phyloP scores from a whole-genome alignment of 2,888 invertebrate species.

The Erebia epiphron region DNA sequence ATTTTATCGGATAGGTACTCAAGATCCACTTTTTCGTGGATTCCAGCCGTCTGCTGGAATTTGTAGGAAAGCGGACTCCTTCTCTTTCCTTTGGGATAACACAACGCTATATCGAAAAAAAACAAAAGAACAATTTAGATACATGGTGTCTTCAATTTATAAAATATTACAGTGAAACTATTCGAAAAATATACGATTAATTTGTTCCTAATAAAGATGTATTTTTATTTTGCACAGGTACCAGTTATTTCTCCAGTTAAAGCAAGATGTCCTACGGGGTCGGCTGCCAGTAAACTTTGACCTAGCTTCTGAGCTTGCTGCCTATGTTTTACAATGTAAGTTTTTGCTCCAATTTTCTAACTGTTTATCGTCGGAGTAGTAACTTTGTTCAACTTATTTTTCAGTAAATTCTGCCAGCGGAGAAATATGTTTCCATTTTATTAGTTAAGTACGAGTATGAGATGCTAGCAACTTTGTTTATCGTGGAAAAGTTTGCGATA shows the following conservation, averaged over 20 bases:
- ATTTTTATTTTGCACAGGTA: constrained; percentile 84
- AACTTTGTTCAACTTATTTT: constrained; percentile 6
- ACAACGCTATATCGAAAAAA: not conserved
- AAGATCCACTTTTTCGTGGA: too few relatives aligned
- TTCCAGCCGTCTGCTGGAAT: too few relatives aligned
- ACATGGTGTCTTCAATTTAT: not conserved
- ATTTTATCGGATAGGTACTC: too few relatives aligned
- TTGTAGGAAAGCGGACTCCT: too few relatives aligned
- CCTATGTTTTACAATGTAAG: constrained; percentile 97
- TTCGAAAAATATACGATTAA: not conserved
- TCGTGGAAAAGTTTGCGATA: not conserved
- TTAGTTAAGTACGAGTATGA: not conserved
- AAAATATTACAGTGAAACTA: not conserved
- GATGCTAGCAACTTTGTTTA: not conserved
- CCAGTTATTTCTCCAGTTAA: constrained; percentile 98
- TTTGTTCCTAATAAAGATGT: not conserved
- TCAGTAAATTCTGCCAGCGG: not conserved
- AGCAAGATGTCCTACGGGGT: constrained; percentile 97
- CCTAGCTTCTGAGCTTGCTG: constrained; percentile 94
- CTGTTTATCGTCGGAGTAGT: not conserved
- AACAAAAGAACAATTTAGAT: not conserved
- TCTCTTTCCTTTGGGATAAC: not conserved
- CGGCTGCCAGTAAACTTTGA: constrained; percentile 95
- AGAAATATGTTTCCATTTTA: constrained; percentile 12
- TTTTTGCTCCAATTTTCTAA: constrained; percentile 47